Conservation (phyloP, 1,140 invertebrate species). For the Helicorthomorpha holstii region DNA sequence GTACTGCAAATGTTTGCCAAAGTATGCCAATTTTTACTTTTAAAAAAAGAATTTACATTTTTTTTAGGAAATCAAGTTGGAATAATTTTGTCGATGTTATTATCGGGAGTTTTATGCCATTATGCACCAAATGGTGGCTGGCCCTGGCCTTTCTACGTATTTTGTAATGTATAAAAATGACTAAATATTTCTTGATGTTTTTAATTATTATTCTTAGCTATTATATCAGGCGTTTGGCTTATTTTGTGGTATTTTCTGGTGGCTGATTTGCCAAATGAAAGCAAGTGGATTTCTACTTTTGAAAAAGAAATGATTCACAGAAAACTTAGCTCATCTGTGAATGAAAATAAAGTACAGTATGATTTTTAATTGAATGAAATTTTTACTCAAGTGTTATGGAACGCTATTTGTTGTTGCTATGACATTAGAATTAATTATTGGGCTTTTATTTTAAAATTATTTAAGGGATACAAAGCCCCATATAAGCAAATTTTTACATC, state of each 20-base stretch:
- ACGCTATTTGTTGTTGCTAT: too few species aligned
- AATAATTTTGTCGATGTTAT: conserved; percentile 11
- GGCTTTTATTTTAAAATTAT: too few species aligned
- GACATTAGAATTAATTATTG: too few species aligned
- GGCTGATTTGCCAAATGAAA: conserved; percentile 29
- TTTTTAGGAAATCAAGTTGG: not conserved
- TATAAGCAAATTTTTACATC: too few species aligned
- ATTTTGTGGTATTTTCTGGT: conserved; percentile 27
- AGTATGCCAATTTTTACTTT: conserved; percentile 45
- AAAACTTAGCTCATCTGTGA: not conserved
- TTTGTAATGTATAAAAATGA: too few species aligned
- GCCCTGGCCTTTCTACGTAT: conserved; percentile 51
- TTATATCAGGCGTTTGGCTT: not conserved
- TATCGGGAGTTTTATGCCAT: conserved; percentile 20
- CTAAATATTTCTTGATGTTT: too few species aligned
- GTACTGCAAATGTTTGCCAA: too few species aligned
- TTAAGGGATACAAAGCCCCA: too few species aligned
- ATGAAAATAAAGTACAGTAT: not conserved
- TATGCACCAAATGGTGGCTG: conserved; percentile 37
- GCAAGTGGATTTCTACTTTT: conserved; percentile 17
- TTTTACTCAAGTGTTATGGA: too few species aligned
- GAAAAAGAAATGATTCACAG: not conserved
- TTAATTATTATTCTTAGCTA: too few species aligned
- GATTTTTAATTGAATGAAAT: too few species aligned
- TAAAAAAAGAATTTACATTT: not conserved